Evolutionary conservation across 2,113 vertebrate species (phyloP), one percentile per base, ranked within the genome.

Genomic region (Cathartes aura): DNA sequence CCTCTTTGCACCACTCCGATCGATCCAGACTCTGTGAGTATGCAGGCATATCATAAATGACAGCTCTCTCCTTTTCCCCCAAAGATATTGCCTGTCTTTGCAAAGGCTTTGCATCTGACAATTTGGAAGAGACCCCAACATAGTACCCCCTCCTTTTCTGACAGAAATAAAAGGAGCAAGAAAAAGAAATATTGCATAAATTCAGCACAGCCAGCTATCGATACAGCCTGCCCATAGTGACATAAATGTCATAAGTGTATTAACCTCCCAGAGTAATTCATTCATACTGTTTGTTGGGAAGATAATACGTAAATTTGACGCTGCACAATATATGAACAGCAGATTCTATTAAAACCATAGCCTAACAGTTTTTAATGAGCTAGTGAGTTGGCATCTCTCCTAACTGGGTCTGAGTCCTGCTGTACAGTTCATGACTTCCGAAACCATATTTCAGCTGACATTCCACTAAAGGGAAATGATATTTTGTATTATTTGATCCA

Each of bases 21-120:
- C 99, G 89, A 99, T 99, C 98, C 99, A 99, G 98, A 99, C 99
- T 8, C 99, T 99, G 99, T 99, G 95, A 99, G 99, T 99, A 97
- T 74, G 47, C 89, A 60, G 23, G n/a, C 86, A 2, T 4, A 34
- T 56, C 80, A n/a, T 1, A 72, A 70, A 68, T 86, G 94, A 76
- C 86, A 96, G 72, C 45, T 81, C 47, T 20, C 52, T 45, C 40
- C 15, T 72, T 55, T 43, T 23, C 53, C 82, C 62, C 64, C 40
- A 22, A 22, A 93, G 42, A 42, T 34, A 20, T 9, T 83, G 53
- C 42, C 34, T 90, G 70, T 70, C 79, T 92, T 93, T 91, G 15
- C 92, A 80, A 48, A 90, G 60, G 17, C 56, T 59, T 83, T 72
- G n/a, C 55, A 40, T 19, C 55, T 68, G 82, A 45, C 72, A 23